phyloP scores from a whole-genome alignment of 2,888 invertebrate genomes.

The Callimorpha dominula region DNA sequence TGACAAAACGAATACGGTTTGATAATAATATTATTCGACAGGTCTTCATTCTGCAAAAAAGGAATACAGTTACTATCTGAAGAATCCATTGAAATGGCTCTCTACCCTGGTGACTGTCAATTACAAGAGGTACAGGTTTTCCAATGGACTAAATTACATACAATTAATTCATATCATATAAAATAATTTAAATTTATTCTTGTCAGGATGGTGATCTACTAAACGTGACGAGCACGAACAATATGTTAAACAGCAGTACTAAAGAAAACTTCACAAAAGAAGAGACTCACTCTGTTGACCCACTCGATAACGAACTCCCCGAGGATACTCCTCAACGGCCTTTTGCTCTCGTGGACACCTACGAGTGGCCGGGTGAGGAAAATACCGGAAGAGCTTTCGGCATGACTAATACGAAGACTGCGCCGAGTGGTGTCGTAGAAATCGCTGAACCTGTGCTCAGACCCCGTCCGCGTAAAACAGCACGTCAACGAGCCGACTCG shows the following conservation, averaged over 20 bases:
- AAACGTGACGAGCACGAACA: constrained; percentile 57
- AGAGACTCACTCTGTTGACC: constrained; percentile 61
- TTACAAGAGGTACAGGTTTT: constrained; percentile 81
- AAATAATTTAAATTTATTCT: constrained; percentile 16
- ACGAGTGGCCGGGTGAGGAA: constrained; percentile 83
- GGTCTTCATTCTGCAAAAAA: constrained; percentile 93
- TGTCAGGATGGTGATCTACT: constrained; percentile 63
- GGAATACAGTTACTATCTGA: constrained; percentile 91
- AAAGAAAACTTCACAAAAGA: constrained; percentile 67
- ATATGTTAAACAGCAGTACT: constrained; percentile 45
- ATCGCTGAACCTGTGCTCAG: constrained; percentile 92
- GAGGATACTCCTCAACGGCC: constrained; percentile 75
- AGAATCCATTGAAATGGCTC: constrained; percentile 89
- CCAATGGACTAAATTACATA: not conserved
- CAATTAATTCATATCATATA: not conserved
- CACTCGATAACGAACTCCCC: constrained; percentile 77
- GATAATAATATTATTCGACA: constrained; percentile 61
- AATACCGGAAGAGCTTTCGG: constrained; percentile 89
- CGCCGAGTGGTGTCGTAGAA: constrained; percentile 84
- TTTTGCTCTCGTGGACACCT: constrained; percentile 78
- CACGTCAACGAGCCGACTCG: constrained; percentile 82
- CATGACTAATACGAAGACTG: constrained; percentile 82
- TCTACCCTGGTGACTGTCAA: constrained; percentile 93
- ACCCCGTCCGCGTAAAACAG: constrained; percentile 86
- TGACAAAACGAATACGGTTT: not conserved